Evolutionary conservation across 2,888 invertebrate species (phyloP), one percentile per base, ranked within the genome.

Genomic region (Phengaris alcon): DNA sequence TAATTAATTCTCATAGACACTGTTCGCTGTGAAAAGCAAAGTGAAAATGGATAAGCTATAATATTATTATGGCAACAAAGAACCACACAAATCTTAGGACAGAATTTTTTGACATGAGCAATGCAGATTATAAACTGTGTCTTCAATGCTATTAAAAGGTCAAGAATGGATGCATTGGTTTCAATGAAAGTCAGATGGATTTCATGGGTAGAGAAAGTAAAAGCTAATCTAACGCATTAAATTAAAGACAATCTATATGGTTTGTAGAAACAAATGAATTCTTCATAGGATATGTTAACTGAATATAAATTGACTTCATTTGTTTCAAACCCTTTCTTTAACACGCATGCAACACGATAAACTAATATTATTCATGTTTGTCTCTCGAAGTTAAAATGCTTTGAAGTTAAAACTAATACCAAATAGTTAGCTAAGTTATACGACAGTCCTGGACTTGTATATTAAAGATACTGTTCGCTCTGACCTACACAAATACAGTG

Each of bases 391-490:
- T 64, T 64, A 64, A 64, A 64, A 12, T 12, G 64, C 10, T 64
- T 12, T 22, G 59, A 59, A 59, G 59, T 64, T 64, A 64, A 64
- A 64, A 64, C 35, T 64, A 64, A 64, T 64, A 35, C 64, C 13
- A 15, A 64, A 64, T 64, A 64, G 64, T 64, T 44, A 35, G 64
- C 64, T 64, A 64, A 64, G 64, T 59, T 59, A 22, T 64, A 64
- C 35, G 64, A 44, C 35, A 64, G 64, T 64, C 64, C 35, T 6
- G 35, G 12, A 64, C 64, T 64, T 12, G 35, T 64, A 44, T 44
- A 64, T 64, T 64, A 64, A 64, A 44, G 64, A 64, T 35, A 64
- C 64, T 12, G 64, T 64, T 59, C 12, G 64, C 35, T 64, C 64
- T 6, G 64, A 44, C 64, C 64, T 64, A 22, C 35, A 64, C 64